Evolutionary conservation across 92 coral and sea anemone genomes (phyloP), one percentile per base, ranked within the genome.

Genomic region (Nematostella vectensis): DNA sequence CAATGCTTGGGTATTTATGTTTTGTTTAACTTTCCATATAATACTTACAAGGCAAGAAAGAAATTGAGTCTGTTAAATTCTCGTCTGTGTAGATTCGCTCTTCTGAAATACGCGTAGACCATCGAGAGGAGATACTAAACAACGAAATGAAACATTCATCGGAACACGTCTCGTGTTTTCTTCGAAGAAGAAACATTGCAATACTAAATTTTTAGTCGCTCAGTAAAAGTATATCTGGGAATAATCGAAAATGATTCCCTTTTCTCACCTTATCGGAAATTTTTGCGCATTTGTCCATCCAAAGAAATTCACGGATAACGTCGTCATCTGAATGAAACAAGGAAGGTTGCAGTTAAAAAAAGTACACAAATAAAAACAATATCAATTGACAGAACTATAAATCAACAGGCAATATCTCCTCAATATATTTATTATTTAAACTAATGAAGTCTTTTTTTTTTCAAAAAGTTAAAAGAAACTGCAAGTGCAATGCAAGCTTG

Each of bases 231-330:
- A n/a, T n/a, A n/a, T n/a, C n/a, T n/a, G n/a, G n/a, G n/a, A 8
- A 36, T 36, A 36, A 36, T 8, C 15, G 8, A 36, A 36, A 36
- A 36, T 15, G 9, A 36, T 33, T 18, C 25, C 27, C 21, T 28
- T 39, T 47, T 25, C 69, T 29, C 66, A 93, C 99, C 62, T 93
- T 93, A 77, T 93, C 99, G 36, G 99, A 93, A 25, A 93, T 86
- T 50, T 75, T 81, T 31, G 83, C 88, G 56, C 99, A 93, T n/a
- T 83, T 76, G 71, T 93, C 99, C 99, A 93, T 82, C 99, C 99
- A 93, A 27, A 93, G 79, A 27, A 93, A 93, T 62, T 93, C 99
- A 72, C 83, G 96, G 68, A 93, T 86, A 57, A 79, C 52, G 68
- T 93, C 96, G 68, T 93, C 99, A 65, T 93, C 99, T 93, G 60